Conservation (phyloP, 2,888 invertebrate genomes). For the Mythimna lalbum region DNA sequence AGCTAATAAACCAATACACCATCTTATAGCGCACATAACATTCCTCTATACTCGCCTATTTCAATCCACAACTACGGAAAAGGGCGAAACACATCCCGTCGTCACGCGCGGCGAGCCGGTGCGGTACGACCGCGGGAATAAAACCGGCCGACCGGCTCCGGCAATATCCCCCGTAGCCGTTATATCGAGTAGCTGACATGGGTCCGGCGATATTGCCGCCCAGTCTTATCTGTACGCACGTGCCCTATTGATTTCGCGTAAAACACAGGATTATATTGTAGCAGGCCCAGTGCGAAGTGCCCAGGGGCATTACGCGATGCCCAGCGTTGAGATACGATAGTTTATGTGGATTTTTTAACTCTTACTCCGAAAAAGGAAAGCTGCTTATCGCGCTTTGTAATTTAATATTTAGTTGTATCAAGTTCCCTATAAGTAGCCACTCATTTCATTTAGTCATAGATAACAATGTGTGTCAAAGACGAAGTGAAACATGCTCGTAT, state of each 20-base stretch:
- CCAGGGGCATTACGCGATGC: constrained; percentile 53
- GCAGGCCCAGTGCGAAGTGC: constrained; percentile 55
- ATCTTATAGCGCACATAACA: constrained; percentile 12
- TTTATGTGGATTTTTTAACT: constrained; percentile 55
- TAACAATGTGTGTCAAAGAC: not conserved
- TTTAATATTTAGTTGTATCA: constrained; percentile 8
- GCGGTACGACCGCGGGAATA: constrained; percentile 30
- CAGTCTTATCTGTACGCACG: constrained; percentile 68
- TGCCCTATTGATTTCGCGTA: constrained; percentile 75
- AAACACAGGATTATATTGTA: constrained; percentile 66
- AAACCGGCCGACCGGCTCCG: constrained; percentile 40
- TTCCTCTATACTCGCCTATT: constrained; percentile 17
- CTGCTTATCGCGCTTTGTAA: constrained; percentile 25
- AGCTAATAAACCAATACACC: constrained; percentile 25
- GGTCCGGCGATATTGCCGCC: constrained; percentile 75
- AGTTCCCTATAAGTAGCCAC: not conserved
- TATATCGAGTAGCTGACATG: constrained; percentile 72
- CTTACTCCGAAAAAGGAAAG: constrained; percentile 9
- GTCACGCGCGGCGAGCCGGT: constrained; percentile 29
- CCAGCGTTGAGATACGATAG: constrained; percentile 47
- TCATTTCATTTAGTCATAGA: not conserved
- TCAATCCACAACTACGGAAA: constrained; percentile 20
- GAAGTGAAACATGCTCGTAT: too few species aligned
- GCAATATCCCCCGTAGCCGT: constrained; percentile 46
- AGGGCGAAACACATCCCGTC: constrained; percentile 11